A percentile compares a stretch with the other conserved stretches of the same genome.
Conservation (phyloP, 30 jellyfish, hydroid and myxozoan species). For the Turritopsis dohrnii region DNA sequence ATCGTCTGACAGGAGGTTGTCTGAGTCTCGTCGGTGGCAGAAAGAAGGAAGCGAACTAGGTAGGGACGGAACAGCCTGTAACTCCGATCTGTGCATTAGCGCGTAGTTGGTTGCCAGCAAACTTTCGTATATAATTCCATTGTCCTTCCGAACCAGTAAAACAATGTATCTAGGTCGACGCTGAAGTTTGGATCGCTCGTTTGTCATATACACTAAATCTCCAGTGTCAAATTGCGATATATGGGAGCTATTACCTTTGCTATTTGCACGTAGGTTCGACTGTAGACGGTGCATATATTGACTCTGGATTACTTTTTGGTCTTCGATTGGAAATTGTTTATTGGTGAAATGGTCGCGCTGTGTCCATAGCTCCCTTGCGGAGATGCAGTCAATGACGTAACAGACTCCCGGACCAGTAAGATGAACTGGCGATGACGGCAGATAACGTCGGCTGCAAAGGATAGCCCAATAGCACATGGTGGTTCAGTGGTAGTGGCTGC, state of each 20-base stretch:
- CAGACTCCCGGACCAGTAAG: no score
- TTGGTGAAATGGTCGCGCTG: conserved; percentile 51
- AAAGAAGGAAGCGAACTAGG: conserved; percentile 7
- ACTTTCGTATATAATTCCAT: not conserved
- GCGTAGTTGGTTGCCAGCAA: conserved; percentile 9
- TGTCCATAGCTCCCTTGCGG: conserved; percentile 43
- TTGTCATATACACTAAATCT: not conserved
- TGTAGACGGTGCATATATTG: conserved; percentile 6
- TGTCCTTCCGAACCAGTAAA: conserved; percentile 3
- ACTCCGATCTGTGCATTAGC: conserved; percentile 9
- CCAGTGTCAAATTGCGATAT: not conserved
- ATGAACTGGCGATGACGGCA: no score
- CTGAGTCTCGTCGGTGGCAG: conserved; percentile 11
- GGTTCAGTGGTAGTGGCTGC: no score
- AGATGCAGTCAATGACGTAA: no score
- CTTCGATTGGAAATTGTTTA: conserved; percentile 25
- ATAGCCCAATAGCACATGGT: no score
- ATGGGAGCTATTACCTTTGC: not conserved
- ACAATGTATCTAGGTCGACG: conserved; percentile 8
- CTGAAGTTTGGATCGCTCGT: not conserved
- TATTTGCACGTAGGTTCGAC: conserved; percentile 2
- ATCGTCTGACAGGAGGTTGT: conserved; percentile 4
- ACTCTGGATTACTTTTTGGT: conserved; percentile 19
- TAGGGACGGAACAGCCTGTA: conserved; percentile 7
- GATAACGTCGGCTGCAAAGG: no score